Conservation (phyloP, 2,888 invertebrate species). For the Himalopsyche tibetana region DNA sequence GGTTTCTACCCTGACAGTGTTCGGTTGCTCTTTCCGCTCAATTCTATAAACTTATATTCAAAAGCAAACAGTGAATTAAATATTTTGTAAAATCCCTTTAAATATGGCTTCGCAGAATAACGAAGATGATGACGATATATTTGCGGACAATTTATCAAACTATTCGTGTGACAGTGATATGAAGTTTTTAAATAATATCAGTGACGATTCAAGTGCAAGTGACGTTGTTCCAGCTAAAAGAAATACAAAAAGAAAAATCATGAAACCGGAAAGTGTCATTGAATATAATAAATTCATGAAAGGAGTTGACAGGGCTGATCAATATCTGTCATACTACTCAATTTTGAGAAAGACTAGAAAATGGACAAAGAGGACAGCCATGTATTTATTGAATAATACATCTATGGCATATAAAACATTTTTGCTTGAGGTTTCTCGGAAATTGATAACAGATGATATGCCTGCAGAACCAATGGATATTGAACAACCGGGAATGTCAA, state of each 20-base stretch:
- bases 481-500: slow-evolving; percentile 45
- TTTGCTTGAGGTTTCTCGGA: neutral
- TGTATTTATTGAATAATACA: slow-evolving; percentile 55
- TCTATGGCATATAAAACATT: slow-evolving; percentile 50
- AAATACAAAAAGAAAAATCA: too few species aligned
- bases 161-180: too few species aligned
- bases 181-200: too few species aligned
- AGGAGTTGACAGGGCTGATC: slow-evolving; percentile 65
- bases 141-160: too few species aligned
- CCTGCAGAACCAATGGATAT: neutral
- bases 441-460: slow-evolving; percentile 23
- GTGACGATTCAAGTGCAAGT: too few species aligned
- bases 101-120: too few species aligned
- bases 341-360: slow-evolving; percentile 56
- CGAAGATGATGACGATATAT: too few species aligned
- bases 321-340: slow-evolving; percentile 64
- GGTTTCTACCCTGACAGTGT: too few species aligned
- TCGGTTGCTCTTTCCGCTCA: too few species aligned
- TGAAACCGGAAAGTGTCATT: slow-evolving; percentile 63
- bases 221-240: too few species aligned
- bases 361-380: slow-evolving; percentile 49
- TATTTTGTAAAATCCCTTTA: too few species aligned
- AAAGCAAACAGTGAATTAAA: slow-evolving; percentile 46
- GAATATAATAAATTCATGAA: slow-evolving; percentile 66
- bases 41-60: too few species aligned